Evolutionary conservation across 2,797 vertebrate genomes (phyloP), one percentile per base, ranked within the genome.

Genomic region (Lepilemur septentrionalis): DNA sequence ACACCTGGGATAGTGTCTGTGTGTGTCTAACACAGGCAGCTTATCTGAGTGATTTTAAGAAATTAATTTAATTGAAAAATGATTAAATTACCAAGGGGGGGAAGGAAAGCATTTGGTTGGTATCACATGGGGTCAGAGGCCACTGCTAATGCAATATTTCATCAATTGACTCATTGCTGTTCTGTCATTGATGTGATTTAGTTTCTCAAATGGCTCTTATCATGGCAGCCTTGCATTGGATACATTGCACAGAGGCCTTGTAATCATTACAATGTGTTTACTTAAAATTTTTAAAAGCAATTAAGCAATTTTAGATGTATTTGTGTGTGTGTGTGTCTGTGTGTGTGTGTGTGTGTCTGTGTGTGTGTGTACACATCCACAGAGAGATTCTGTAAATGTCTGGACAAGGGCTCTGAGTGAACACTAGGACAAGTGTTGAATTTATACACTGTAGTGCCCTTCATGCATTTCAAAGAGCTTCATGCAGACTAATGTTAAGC

Each of bases 21-120:
- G 50, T 55, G 85, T 91, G 92, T 88, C 76, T 88, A 92, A 91
- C 43, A 92, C 22, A 96, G 96, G 92, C 35, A 28, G 85, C 86
- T 95, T 92, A 73, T 93, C 89, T 78, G 93, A 89, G 93, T 91
- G 94, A 94, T 95, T 97, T 97, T 79, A 95, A 96, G 96, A 95
- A 96, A 96, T 97, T 96, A 97, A 96, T 96, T 92, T 97, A 97
- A 97, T 94, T 95, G 96, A 92, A 95, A 97, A 82, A 90, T 97
- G 95, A 98, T 97, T 97, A 84, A 97, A 97, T 97, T 97, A 97
- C 73, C 63, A 93, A 94, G 95, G 89, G 59, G 96, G 92, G 38
- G 57, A 61, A 96, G 17, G 17, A 10, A 96, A 95, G 96, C 96
- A 72, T 97, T 97, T 50, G 52, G 89, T 89, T 93, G 95, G 96